These are phyloP conservation scores for Vannuccia rotundouncinata DNA, from an alignment of 2,888 invertebrate species.

Conservation along the genomic window DNA sequence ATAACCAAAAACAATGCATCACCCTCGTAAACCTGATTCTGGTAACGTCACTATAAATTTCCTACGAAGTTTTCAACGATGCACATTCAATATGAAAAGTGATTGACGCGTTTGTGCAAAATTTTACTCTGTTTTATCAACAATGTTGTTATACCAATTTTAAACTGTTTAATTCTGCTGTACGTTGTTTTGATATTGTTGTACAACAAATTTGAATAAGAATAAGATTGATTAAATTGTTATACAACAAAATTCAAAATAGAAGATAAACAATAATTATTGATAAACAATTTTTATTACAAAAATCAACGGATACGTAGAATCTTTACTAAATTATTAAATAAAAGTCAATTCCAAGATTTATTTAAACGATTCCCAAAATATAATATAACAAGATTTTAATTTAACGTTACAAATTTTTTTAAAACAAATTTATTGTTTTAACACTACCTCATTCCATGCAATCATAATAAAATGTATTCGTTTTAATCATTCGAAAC, in stretches of 20 bases:
- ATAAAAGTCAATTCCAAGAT: too few relatives aligned
- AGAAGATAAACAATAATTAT: background rate
- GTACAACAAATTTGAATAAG: slow-evolving; percentile 19
- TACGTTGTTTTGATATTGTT: slow-evolving; percentile 16
- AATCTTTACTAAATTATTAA: too few relatives aligned
- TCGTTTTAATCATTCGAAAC: too few relatives aligned
- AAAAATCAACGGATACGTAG: too few relatives aligned
- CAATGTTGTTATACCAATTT: slow-evolving; percentile 8
- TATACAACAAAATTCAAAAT: slow-evolving; percentile 9
- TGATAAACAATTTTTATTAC: too few relatives aligned
- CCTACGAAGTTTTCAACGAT: slow-evolving; percentile 8
- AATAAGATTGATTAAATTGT: background rate
- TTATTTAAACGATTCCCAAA: too few relatives aligned
- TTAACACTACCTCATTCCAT: too few relatives aligned
- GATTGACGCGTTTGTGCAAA: slow-evolving; percentile 10
- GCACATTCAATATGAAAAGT: slow-evolving; percentile 3
- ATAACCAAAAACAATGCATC: slow-evolving; percentile 17
- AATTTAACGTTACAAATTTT: too few relatives aligned
- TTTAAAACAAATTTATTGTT: too few relatives aligned
- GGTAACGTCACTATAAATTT: slow-evolving; percentile 5
- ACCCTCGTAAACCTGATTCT: background rate
- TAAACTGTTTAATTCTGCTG: background rate
- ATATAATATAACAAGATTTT: too few relatives aligned
- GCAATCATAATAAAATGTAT: too few relatives aligned
- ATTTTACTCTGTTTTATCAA: background rate